Percentiles rank a stretch among this genome's conserved stretches.
Conservation (phyloP, 2,797 vertebrate species). For the Gallirallus australis region DNA sequence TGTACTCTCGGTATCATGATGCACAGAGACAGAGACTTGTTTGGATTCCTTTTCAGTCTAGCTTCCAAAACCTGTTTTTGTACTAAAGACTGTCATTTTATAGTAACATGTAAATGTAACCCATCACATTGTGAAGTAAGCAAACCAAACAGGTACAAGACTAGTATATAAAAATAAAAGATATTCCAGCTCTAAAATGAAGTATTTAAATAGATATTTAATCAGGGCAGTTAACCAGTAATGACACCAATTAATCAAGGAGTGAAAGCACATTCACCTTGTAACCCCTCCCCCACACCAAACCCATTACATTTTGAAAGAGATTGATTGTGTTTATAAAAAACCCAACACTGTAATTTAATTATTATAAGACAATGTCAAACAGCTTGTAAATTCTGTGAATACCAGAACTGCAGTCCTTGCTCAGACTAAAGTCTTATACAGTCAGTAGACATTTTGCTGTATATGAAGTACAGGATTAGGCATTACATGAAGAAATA, state of each 20-base stretch:
- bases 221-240: constrained; percentile 67
- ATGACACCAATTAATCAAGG: constrained; percentile 78
- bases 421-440: neutral
- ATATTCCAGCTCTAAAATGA: constrained; percentile 7
- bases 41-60: neutral
- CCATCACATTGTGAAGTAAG: neutral
- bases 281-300: constrained; percentile 37
- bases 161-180: constrained; percentile 4
- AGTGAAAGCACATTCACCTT: constrained; percentile 71
- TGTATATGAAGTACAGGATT: neutral
- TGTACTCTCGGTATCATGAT: neutral
- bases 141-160: constrained; percentile 38
- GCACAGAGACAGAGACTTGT: neutral
- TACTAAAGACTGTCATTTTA: neutral
- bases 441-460: neutral
- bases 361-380: constrained; percentile 70
- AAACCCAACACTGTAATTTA: constrained; percentile 46
- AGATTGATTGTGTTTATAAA: constrained; percentile 72
- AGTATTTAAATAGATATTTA: constrained; percentile 71
- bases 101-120: constrained; percentile 18
- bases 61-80: neutral
- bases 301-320: constrained; percentile 61
- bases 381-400: constrained; percentile 28
- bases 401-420: neutral
- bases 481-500: neutral